These are phyloP conservation scores for Patella ulyssiponensis DNA, from an alignment of 2,888 invertebrate species.

Conservation along the genomic window DNA sequence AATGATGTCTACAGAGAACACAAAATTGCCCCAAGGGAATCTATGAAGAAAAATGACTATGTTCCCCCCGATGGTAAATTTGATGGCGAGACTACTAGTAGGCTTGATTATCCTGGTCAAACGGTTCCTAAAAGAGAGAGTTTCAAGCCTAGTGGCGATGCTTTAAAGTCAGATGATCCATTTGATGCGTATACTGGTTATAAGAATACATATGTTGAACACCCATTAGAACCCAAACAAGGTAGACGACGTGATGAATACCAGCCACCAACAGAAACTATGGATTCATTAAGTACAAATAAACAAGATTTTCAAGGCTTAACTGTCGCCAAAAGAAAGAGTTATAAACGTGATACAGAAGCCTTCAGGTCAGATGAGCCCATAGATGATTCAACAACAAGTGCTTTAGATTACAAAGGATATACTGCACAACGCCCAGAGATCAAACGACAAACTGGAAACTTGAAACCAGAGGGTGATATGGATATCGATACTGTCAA, in stretches of 20 bases:
- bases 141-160: constrained; percentile 64
- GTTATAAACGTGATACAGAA: constrained; percentile 65
- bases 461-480: constrained; percentile 64
- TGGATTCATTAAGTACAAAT: constrained; percentile 67
- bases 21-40: neutral
- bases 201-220: neutral
- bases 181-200: constrained; percentile 45
- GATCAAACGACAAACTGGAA: constrained; percentile 59
- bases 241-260: constrained; percentile 46
- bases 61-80: constrained; percentile 14
- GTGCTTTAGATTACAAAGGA: constrained; percentile 63
- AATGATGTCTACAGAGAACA: neutral
- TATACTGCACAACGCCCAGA: constrained; percentile 61
- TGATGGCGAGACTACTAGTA: constrained; percentile 39
- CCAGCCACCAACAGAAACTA: constrained; percentile 55
- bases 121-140: constrained; percentile 50
- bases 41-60: neutral
- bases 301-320: constrained; percentile 62
- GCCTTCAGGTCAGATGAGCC: constrained; percentile 68
- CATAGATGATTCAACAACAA: constrained; percentile 69
- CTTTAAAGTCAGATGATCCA: constrained; percentile 64
- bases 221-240: too few species aligned
- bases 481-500: constrained; percentile 68
- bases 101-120: constrained; percentile 55
- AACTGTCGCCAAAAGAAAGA: constrained; percentile 48